phyloP scores from a whole-genome alignment of 2,888 invertebrate species.

The Chironomus tentans region DNA sequence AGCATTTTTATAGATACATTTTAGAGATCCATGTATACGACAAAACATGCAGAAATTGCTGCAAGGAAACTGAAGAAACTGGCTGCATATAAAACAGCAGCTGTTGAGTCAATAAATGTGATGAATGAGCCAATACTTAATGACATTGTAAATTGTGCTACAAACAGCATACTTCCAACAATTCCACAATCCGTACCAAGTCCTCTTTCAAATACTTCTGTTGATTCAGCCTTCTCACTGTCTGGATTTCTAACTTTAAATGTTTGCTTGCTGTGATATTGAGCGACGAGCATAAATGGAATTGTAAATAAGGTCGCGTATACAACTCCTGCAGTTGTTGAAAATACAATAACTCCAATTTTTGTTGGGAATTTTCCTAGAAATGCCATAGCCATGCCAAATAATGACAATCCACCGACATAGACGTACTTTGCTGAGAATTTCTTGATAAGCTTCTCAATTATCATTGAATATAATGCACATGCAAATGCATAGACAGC shows the following conservation, averaged over 20 bases:
- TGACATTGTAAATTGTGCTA: conserved; percentile 37
- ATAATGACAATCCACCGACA: conserved; percentile 39
- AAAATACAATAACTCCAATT: conserved; percentile 39
- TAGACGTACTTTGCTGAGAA: conserved; percentile 38
- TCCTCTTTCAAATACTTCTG: conserved; percentile 34
- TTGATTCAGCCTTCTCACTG: conserved; percentile 36
- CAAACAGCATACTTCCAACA: conserved; percentile 42
- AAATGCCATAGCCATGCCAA: conserved; percentile 41
- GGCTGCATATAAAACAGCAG: conserved; percentile 41
- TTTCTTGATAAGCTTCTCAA: conserved; percentile 39
- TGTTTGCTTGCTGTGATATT: conserved; percentile 41
- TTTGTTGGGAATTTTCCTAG: conserved; percentile 40
- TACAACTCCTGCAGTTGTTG: conserved; percentile 41
- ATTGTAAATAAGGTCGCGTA: conserved; percentile 43
- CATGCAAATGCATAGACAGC: conserved; percentile 43
- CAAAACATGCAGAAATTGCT: conserved; percentile 41
- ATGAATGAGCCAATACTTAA: conserved; percentile 39
- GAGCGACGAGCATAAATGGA: conserved; percentile 41
- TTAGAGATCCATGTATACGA: conserved; percentile 35
- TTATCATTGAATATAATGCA: conserved; percentile 39
- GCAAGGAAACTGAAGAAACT: conserved; percentile 38
- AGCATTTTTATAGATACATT: background rate
- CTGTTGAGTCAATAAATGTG: conserved; percentile 37
- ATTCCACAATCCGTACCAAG: conserved; percentile 43
- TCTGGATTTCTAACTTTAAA: conserved; percentile 37